phyloP scores from a whole-genome alignment of 2,888 invertebrate species.

The Coremacera marginata region DNA sequence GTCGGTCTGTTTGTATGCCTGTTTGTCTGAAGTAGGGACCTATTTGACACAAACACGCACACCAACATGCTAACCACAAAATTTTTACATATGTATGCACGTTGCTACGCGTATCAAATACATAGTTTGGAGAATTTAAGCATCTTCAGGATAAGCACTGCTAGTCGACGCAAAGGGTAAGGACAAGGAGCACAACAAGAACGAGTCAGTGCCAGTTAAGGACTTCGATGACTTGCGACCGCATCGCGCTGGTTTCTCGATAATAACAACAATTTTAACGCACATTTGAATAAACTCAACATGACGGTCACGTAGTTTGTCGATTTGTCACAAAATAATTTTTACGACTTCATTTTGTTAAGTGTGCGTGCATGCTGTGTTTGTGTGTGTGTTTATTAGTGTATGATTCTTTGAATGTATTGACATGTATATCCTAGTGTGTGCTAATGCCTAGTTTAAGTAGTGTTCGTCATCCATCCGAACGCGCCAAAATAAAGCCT shows the following conservation, averaged over 20 bases:
- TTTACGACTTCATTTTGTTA: conserved; percentile 66
- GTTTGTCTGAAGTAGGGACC: conserved; percentile 9
- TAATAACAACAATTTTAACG: conserved; percentile 56
- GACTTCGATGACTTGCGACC: conserved; percentile 2
- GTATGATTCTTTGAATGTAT: background rate
- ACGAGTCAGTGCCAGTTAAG: background rate
- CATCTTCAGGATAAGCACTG: background rate
- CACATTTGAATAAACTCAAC: conserved; percentile 51
- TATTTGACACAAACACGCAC: no score
- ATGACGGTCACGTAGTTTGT: conserved; percentile 67
- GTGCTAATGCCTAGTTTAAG: background rate
- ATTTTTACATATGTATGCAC: background rate
- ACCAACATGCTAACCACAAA: no score
- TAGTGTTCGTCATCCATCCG: background rate
- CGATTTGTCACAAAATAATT: conserved; percentile 70
- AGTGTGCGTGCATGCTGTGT: conserved; percentile 42
- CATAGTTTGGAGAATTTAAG: background rate
- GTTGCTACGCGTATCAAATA: conserved; percentile 27
- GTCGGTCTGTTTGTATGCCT: conserved; percentile 1
- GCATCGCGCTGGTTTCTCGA: conserved; percentile 48
- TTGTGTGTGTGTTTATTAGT: conserved; percentile 21
- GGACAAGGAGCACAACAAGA: background rate
- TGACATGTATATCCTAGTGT: background rate
- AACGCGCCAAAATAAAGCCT: background rate
- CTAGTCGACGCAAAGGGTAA: background rate